Evolutionary conservation across 2,888 invertebrate species (phyloP), one percentile per base, ranked within the genome.

Genomic region (Tetragnatha montana): DNA sequence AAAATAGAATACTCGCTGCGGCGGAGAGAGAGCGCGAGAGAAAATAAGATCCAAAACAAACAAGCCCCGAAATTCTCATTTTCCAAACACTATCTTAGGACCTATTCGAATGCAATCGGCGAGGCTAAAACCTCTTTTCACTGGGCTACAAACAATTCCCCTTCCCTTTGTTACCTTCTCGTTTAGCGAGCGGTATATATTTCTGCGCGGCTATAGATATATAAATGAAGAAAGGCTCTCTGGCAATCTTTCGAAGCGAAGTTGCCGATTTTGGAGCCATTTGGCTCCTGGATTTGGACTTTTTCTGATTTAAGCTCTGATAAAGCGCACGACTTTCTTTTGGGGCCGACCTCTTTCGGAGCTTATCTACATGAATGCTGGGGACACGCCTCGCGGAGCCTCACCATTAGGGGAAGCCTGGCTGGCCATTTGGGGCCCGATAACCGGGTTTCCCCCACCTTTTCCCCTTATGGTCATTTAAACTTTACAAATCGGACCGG

Each of bases 291-390:
- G 85, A 86, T 81, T 86, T 89, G 76, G 81, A 85, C 75, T 85
- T 89, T 89, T 89, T 85, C 76, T 85, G 89, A 89, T 89, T 89
- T 89, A 86, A 89, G 86, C 89, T 89, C 75, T 85, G 85, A 89
- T 89, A 89, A 89, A 88, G 81, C 85, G 60, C 81, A 75, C 76
- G 89, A 85, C 85, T 73, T 85, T 88, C 70, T 82, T 88, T 83
- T 76, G 79, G 70, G 51, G 21, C 85, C 80, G 82, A 84, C 75
- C 79, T 68, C 83, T 83, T 84, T 88, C 76, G 69, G 75, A 81
- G 17, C 89, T 89, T 89, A 89, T 89, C 89, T 85, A 81, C 89
- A 89, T 86, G 89, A 81, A 86, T 81, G 75, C 81, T 71, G 81
- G 85, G 76, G 81, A 76, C 85, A 88, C 83, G 80, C 83, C 80